A percentile compares a stretch with the other conserved stretches of the same genome.
These are phyloP conservation scores for Gila robusta DNA, from an alignment of 2,797 vertebrate genomes.

Conservation along the genomic window DNA sequence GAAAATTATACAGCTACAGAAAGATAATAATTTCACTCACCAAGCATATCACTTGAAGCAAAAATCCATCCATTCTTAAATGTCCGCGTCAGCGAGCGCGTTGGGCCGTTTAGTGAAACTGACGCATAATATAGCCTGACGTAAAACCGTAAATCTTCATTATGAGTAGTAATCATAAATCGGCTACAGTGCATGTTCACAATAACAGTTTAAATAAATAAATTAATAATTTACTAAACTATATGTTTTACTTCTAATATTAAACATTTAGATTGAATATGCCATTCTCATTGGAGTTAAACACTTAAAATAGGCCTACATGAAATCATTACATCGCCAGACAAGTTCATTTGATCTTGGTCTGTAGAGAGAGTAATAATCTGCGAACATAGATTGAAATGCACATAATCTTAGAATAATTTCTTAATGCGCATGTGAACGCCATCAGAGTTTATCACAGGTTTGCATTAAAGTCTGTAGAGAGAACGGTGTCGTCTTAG, in stretches of 20 bases:
- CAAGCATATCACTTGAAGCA: no score
- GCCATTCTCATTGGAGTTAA: not conserved
- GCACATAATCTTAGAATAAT: not conserved
- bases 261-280: not conserved
- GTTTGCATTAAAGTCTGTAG: not conserved
- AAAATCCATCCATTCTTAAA: no score
- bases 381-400: no score
- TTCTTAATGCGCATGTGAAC: not conserved
- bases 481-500: not conserved
- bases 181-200: not conserved
- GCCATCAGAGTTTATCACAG: not conserved
- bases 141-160: not conserved
- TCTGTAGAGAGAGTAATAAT: no score
- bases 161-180: constrained; percentile 2
- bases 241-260: not conserved
- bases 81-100: no score
- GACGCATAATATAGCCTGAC: not conserved
- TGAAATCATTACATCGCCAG: not conserved
- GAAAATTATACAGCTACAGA: no score
- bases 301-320: not conserved
- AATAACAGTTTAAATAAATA: not conserved
- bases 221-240: not conserved
- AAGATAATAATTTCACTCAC: no score
- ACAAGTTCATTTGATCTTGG: no score
- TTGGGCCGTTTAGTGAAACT: not conserved